phyloP scores from a whole-genome alignment of 2,888 invertebrate genomes.

The Agonopterix heracliana region DNA sequence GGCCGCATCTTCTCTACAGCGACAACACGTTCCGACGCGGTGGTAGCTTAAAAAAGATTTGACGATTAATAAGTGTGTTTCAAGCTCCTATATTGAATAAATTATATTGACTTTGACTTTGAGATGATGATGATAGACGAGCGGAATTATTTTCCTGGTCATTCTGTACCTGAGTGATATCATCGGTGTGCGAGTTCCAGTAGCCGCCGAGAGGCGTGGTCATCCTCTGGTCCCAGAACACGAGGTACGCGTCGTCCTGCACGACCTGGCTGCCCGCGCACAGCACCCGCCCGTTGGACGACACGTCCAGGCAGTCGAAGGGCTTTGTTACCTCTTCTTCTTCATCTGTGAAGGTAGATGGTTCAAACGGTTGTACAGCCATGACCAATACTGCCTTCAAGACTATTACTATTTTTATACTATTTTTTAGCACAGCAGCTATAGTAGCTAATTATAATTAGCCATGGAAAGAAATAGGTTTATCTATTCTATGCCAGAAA shows the following conservation, averaged over 20 bases:
- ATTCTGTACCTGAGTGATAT: slow-evolving; percentile 84
- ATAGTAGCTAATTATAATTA: too few relatives aligned
- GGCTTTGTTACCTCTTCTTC: slow-evolving; percentile 66
- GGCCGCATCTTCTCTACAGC: too few relatives aligned
- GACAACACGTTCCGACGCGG: too few relatives aligned
- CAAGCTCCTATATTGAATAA: too few relatives aligned
- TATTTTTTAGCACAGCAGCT: not conserved
- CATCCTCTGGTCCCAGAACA: slow-evolving; percentile 88
- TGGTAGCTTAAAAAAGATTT: too few relatives aligned
- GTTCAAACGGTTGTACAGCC: slow-evolving; percentile 5
- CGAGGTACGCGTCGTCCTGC: slow-evolving; percentile 81
- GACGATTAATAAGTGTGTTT: too few relatives aligned
- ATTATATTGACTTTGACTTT: too few relatives aligned
- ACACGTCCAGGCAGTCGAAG: slow-evolving; percentile 84
- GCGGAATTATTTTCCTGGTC: too few relatives aligned
- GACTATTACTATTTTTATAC: not conserved
- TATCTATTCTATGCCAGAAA: not conserved
- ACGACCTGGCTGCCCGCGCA: slow-evolving; percentile 85
- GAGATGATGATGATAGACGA: too few relatives aligned
- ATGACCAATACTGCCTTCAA: not conserved
- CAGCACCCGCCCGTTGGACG: slow-evolving; percentile 80
- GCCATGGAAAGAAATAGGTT: too few relatives aligned
- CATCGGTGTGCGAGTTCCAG: slow-evolving; percentile 89
- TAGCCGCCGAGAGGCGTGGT: slow-evolving; percentile 83
- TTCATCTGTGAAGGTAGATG: slow-evolving; percentile 33